Base-by-base conservation (phyloP, 2,797 vertebrate species). In the Hemibagrus guttatus region DNA sequence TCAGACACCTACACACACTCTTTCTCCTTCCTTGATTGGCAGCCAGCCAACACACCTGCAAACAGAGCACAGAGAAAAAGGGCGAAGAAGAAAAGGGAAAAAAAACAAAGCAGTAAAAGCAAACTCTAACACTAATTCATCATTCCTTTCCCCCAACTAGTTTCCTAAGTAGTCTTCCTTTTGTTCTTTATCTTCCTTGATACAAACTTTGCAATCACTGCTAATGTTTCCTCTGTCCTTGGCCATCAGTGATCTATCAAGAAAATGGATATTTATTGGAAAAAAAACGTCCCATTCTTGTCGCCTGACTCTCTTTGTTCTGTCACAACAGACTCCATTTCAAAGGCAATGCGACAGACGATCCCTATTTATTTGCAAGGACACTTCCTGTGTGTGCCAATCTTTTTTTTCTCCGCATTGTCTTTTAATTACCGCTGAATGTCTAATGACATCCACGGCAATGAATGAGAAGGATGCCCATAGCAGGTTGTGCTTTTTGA, bases 361-460 rank as follows among this genome's bases (percentile, higher is more conserved):
- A 58, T 87, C 78, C 66, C 49, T 87, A 56, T 84, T 81, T 87
- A 59, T 87, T 78, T 78, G 46, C 64, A 11, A 74, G 16, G 26
- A n/a, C 85, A 69, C 35, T 58, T 86, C 66, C 74, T 49, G 89
- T 66, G n/a, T 8, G 84, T 59, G 54, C 7, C 59, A 68, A 84
- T n/a, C 13, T 64, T 35, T 39, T 76, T 39, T 52, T 59, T 83
- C 1, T 21, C 3, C 31, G 31, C 61, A 58, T 68, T 84, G 81
- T 69, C 74, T 79, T 78, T 87, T 88, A 85, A 88, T 87, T 84
- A 85, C 68, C 86, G n/a, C 56, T n/a, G 58, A 88, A 89, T 63
- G 8, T 46, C 81, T 64, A 85, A 83, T 85, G 88, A 89, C 69
- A 42, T 87, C 66, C 64, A 84, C 35, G 5, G 42, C 63, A 16